A percentile compares a stretch with the other conserved stretches of the same genome.
These are phyloP conservation scores for Sycobia sp. DNA, from an alignment of 1,140 invertebrate species.

Conservation along the genomic window DNA sequence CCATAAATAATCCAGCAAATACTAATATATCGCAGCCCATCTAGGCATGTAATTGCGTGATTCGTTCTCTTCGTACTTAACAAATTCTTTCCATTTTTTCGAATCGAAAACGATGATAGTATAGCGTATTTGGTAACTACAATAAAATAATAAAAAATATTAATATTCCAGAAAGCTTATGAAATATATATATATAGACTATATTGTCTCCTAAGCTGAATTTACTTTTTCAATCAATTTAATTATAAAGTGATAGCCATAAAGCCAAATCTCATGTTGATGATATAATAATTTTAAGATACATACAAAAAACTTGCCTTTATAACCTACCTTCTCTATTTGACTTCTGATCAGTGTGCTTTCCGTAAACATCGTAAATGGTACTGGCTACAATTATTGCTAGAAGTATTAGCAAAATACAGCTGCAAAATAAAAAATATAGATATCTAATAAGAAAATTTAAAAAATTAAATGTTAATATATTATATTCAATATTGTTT, in stretches of 20 bases:
- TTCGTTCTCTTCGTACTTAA: conserved; percentile 43
- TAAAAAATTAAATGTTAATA: too few species aligned
- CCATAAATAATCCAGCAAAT: conserved; percentile 64
- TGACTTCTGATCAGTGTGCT: conserved; percentile 4
- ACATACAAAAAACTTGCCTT: too few species aligned
- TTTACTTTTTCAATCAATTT: too few species aligned
- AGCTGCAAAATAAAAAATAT: neutral
- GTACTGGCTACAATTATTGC: conserved; percentile 43
- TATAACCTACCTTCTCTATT: conserved; percentile 30
- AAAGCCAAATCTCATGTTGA: too few species aligned
- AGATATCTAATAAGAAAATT: too few species aligned
- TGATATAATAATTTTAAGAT: too few species aligned
- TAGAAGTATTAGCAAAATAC: conserved; percentile 33
- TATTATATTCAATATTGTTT: too few species aligned
- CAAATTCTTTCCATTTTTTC: conserved; percentile 58
- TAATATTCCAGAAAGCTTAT: neutral
- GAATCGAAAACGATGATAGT: conserved; percentile 56
- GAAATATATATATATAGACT: too few species aligned
- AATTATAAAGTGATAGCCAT: too few species aligned
- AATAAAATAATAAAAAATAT: neutral
- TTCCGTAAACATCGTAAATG: conserved; percentile 41
- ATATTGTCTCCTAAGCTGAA: too few species aligned
- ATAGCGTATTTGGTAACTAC: conserved; percentile 26
- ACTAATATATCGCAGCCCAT: conserved; percentile 63
- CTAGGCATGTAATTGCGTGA: conserved; percentile 56